Evolutionary conservation across 2,888 invertebrate genomes (phyloP), one percentile per base, ranked within the genome.

Genomic region (Tortricodes alternella): DNA sequence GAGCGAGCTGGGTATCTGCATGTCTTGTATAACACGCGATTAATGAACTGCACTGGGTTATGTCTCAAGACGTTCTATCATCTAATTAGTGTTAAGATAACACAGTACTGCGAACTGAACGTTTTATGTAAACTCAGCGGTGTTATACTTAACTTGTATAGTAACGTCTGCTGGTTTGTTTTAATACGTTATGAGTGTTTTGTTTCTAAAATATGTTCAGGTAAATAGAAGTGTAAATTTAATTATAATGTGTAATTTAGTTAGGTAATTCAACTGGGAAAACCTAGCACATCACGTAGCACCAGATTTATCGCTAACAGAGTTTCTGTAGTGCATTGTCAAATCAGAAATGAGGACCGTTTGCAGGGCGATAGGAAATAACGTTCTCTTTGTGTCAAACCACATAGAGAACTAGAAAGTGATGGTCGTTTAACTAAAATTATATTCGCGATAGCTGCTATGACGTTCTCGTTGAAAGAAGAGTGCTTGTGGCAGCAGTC

Each of bases 391-490:
- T 50, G 24, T 58, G 60, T 58, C 46, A 61, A 61, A 49, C 52
- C 52, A 49, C 53, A 38, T 57, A 52, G 58, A 48, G 53, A 59
- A 37, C 39, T 52, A 58, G 29, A 58, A 51, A 59, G 48, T 59
- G n/a, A n/a, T n/a, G 71, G 68, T 74, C 70, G 68, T 76, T 76
- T 75, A 71, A 70, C 63, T 72, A 69, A 72, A 78, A 77, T 71
- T 74, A 73, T 74, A 71, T 72, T 69, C 63, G 64, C 65, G 74
- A 79, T 82, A 76, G 74, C 67, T 71, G 76, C 78, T 78, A 78
- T 78, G 80, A 78, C 76, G 74, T 76, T 78, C 80, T 76, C 77
- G 76, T 81, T 65, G 73, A 63, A 62, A 63, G 62, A 65, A 65
- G 68, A 72, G 19, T 82, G 82, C 67, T 65, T 70, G 70, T 80